phyloP scores from a whole-genome alignment of 2,888 invertebrate genomes.

The Stenodema calcarata region DNA sequence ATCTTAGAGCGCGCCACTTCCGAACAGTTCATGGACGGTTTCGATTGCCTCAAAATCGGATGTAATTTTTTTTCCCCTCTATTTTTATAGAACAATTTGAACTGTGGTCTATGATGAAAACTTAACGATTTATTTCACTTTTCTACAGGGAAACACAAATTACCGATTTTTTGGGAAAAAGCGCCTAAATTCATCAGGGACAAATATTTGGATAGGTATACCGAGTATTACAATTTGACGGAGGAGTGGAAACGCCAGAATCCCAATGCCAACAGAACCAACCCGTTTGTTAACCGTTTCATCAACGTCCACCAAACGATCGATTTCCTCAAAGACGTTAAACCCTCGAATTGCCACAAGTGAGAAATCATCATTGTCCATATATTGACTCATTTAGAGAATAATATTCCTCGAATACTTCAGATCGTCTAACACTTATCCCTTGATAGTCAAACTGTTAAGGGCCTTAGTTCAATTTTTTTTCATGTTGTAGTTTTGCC shows the following conservation, averaged over 20 bases:
- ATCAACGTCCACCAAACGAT: slow-evolving; percentile 75
- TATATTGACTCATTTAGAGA: too few relatives aligned
- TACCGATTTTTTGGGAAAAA: slow-evolving; percentile 83
- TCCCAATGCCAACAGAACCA: slow-evolving; percentile 31
- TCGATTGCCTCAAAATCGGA: slow-evolving; percentile 89
- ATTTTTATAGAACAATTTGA: background rate
- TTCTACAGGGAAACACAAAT: slow-evolving; percentile 78
- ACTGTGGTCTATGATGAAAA: slow-evolving; percentile 23
- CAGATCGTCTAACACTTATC: too few relatives aligned
- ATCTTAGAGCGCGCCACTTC: slow-evolving; percentile 90
- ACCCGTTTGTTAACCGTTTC: slow-evolving; percentile 31
- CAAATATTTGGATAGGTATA: slow-evolving; percentile 73
- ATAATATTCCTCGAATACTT: too few relatives aligned
- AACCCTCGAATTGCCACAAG: slow-evolving; percentile 68
- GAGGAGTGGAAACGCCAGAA: slow-evolving; percentile 26
- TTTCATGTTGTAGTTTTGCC: too few relatives aligned
- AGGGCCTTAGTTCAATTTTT: too few relatives aligned
- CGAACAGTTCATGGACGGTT: slow-evolving; percentile 91
- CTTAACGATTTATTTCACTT: too few relatives aligned
- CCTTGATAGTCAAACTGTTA: too few relatives aligned
- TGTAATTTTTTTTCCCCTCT: slow-evolving; percentile 69
- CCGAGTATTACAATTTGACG: slow-evolving; percentile 67
- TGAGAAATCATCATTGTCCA: slow-evolving; percentile 59
- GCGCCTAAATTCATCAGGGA: slow-evolving; percentile 75
- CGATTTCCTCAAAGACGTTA: slow-evolving; percentile 78